Evolutionary conservation across 2,113 vertebrate genomes (phyloP).

Genomic region (Tylochromis polylepis): DNA sequence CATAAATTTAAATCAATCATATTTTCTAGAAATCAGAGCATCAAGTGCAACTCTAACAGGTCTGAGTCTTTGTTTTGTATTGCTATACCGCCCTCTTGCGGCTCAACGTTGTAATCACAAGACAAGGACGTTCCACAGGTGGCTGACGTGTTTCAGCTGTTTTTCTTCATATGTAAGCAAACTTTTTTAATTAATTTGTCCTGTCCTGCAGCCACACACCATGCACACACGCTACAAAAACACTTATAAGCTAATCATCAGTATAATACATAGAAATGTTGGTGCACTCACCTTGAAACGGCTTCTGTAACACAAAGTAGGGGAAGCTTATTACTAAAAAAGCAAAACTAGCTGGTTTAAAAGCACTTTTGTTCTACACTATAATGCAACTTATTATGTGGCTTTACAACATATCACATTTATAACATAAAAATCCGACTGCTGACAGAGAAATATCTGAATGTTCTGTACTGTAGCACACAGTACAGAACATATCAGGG

Average conservation of each 20-base stretch:
- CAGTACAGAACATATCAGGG: background rate
- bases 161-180: background rate
- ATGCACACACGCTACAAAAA: background rate
- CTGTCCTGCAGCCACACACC: background rate
- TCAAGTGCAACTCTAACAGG: background rate
- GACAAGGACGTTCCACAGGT: slow-evolving; percentile 16
- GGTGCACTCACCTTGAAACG: background rate
- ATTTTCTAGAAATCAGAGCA: background rate
- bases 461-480: background rate
- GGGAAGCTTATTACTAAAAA: background rate
- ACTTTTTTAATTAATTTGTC: background rate
- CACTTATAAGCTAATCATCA: background rate
- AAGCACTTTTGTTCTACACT: background rate
- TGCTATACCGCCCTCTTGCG: slow-evolving; percentile 47
- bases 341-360: background rate
- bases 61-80: background rate
- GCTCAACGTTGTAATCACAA: slow-evolving; percentile 17
- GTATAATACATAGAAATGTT: background rate
- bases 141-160: background rate
- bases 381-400: background rate
- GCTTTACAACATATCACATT: background rate
- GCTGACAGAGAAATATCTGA: background rate
- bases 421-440: background rate
- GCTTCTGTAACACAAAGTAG: background rate
- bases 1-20: background rate